Evolutionary conservation across 2,113 vertebrate genomes (phyloP).

Genomic region (Apteryx mantelli): DNA sequence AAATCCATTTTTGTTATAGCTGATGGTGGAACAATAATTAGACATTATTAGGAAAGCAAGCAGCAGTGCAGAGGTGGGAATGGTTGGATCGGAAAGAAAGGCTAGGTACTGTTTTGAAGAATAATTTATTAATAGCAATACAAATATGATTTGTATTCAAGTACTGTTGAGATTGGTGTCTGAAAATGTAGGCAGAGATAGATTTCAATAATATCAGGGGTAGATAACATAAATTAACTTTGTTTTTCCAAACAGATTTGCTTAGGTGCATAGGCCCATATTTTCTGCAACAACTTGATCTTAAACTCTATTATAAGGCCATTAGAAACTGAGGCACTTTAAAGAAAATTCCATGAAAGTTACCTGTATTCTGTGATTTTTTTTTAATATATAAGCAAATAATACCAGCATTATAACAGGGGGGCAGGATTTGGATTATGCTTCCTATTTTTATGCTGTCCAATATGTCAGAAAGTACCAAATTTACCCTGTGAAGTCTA

Average conservation of each 20-base stretch:
- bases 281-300: not conserved
- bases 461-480: not conserved
- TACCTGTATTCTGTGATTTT: not conserved
- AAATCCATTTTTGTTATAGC: not conserved
- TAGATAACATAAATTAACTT: not conserved
- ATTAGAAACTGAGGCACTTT: not conserved
- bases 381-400: not conserved
- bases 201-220: not conserved
- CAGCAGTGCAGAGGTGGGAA: not conserved
- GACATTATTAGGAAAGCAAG: not conserved
- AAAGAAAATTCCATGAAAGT: not conserved
- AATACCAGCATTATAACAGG: not conserved
- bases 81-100: not conserved
- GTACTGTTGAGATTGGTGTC: not conserved
- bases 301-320: not conserved
- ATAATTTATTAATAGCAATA: not conserved
- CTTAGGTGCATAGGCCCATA: accelerated
- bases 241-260: not conserved
- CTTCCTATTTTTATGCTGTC: not conserved
- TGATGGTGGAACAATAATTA: not conserved
- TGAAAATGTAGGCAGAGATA: not conserved
- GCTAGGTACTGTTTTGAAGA: not conserved
- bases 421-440: accelerated
- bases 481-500: not conserved
- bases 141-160: not conserved